Evolutionary conservation across 2,797 vertebrate species (phyloP), one percentile per base, ranked within the genome.

Genomic region (Spheniscus humboldti): DNA sequence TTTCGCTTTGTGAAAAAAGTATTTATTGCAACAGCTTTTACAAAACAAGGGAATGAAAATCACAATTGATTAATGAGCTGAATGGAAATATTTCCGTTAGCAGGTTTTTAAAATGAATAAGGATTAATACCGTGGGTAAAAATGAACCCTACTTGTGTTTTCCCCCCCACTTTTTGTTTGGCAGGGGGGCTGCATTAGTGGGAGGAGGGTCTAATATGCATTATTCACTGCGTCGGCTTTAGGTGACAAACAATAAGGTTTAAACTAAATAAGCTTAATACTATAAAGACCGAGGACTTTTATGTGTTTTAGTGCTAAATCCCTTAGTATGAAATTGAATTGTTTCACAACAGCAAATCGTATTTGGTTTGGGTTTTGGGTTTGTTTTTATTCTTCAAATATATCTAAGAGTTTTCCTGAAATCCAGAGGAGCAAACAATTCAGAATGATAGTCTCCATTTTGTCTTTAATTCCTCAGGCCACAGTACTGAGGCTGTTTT

Each of bases 31-130:
- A 98, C 98, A 99, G 98, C 98, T 98, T 98, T 98, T 98, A 98
- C 97, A 98, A 99, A 98, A 99, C 98, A 98, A 98, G 99, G 98
- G 98, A 99, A 98, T 99, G 99, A 99, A 99, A 99, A 98, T 97
- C 98, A 98, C 96, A 98, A 98, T 98, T 99, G 99, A 99, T 99
- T 98, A 99, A 99, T 99, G 99, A 99, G 99, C 98, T 98, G 98
- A 99, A 99, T 98, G 98, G 98, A 98, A 98, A 98, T 98, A 99
- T 98, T 99, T 99, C 98, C 96, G 98, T 98, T 99, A 98, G 98
- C 98, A 98, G 98, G 98, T 98, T 99, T 98, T 98, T 98, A 73
- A 98, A 98, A 98, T 95, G 98, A 98, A 97, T 98, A 98, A 97
- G 96, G 96, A 97, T 97, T 98, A 98, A 98, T 97, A 97, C 94